Percentiles rank a stretch among this genome's conserved stretches.
These are phyloP conservation scores for Syngnathus scovelli DNA, from an alignment of 2,113 vertebrate species.

Conservation along the genomic window DNA sequence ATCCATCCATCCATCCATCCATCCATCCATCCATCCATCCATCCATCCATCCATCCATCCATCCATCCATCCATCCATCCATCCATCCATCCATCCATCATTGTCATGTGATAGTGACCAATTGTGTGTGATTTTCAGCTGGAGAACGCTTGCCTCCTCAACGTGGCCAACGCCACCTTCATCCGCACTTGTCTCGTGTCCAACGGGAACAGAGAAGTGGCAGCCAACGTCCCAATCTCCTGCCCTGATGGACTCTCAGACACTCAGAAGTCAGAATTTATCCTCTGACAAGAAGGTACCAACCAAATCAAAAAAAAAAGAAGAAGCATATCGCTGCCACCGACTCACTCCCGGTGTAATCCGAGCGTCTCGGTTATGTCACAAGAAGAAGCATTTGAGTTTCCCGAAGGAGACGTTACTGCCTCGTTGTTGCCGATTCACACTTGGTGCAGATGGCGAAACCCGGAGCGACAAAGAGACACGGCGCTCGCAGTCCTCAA, in stretches of 20 bases:
- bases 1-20: no score
- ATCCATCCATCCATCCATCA: no score
- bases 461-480: conserved; percentile 2
- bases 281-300: conserved; percentile 49
- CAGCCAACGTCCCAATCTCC: conserved; percentile 16
- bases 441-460: conserved; percentile 12
- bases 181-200: conserved; percentile 42
- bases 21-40: no score
- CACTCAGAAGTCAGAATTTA: conserved; percentile 55
- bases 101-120: neutral
- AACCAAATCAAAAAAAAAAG: neutral
- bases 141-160: conserved; percentile 32
- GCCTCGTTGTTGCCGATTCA: conserved; percentile 34
- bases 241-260: conserved; percentile 45
- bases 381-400: conserved; percentile 41
- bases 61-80: no score
- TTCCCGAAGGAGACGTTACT: conserved; percentile 36
- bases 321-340: neutral
- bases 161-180: conserved; percentile 33
- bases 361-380: conserved; percentile 23
- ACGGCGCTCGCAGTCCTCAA: neutral
- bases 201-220: conserved; percentile 6
- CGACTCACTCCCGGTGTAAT: conserved; percentile 1
- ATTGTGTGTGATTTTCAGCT: conserved; percentile 49
- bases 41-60: no score